Evolutionary conservation across 2,797 vertebrate species (phyloP), one percentile per base, ranked within the genome.

Genomic region (Remorina albescens): DNA sequence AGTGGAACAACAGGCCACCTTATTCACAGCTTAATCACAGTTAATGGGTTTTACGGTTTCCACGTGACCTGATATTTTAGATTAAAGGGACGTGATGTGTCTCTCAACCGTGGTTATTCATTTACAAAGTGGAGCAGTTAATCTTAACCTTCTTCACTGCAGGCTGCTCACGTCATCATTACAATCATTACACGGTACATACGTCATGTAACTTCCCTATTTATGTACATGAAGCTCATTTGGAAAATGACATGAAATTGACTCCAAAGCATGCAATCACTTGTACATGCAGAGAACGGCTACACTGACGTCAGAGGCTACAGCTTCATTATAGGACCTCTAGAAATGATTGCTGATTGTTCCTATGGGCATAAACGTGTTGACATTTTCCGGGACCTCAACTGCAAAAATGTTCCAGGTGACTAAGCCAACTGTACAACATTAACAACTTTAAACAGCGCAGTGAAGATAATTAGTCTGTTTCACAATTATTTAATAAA

Each of bases 401-500:
- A 25, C 47, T 23, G 37, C 1, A 6, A 37, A 10, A 13, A 1
- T 9, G 23, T 32, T 25, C 18, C 55, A 10, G 1, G 8, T 19
- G 19, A 3, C 2, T 3, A 11, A 11, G 32, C 37, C 37, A 59
- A 36, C 12, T 23, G 47, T n/a, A 28, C n/a, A n/a, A n/a, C n/a
- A n/a, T n/a, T n/a, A n/a, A n/a, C n/a, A n/a, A n/a, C 47, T 54
- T 61, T 53, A 49, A 53, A 41, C 63, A 8, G 16, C 23, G 25
- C 41, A 32, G 39, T 26, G 21, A 23, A 44, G 53, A 49, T 42
- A 12, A 41, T 26, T 16, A 32, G 57, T 47, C 28, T 13, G 28
- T 26, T n/a, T 57, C 2, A 47, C 25, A 54, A 58, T n/a, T n/a
- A n/a, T n/a, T n/a, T n/a, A n/a, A n/a, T n/a, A n/a, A n/a, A n/a